phyloP scores from a whole-genome alignment of 2,797 vertebrate genomes.

The Melanotaenia nigrans region DNA sequence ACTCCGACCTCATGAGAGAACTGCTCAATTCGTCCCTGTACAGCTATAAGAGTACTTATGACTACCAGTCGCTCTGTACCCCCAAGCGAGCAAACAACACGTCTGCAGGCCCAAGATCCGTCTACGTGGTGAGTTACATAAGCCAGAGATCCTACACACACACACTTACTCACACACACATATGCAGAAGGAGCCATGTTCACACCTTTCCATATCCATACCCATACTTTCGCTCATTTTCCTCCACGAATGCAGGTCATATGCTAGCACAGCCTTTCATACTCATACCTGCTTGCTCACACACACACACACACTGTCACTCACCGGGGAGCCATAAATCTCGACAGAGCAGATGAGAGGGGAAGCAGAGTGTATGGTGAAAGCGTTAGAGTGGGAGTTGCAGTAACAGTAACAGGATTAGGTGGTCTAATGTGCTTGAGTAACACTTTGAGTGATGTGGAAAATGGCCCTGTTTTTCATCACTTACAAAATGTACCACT shows the following conservation, averaged over 20 bases:
- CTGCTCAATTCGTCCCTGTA: constrained; percentile 92
- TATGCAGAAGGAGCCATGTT: constrained; percentile 20
- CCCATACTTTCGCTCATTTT: constrained; percentile 26
- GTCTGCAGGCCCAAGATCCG: constrained; percentile 90
- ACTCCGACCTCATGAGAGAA: constrained; percentile 91
- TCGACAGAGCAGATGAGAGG: constrained; percentile 60
- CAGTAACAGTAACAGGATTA: constrained; percentile 73
- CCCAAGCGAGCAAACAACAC: constrained; percentile 86
- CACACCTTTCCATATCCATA: constrained; percentile 50
- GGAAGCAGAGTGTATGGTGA: constrained; percentile 69
- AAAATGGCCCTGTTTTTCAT: constrained; percentile 63
- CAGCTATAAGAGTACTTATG: constrained; percentile 92
- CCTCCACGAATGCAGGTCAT: constrained; percentile 12
- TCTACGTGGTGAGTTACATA: constrained; percentile 91
- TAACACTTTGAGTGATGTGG: constrained; percentile 52
- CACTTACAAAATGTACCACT: constrained; percentile 38
- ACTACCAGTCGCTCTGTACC: constrained; percentile 94
- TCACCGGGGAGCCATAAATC: constrained; percentile 69
- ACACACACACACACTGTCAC: constrained; percentile 29
- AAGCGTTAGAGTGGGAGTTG: constrained; percentile 72
- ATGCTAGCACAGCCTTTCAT: constrained; percentile 18
- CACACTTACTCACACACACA: constrained; percentile 18
- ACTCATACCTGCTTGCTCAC: constrained; percentile 25
- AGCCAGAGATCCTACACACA: constrained; percentile 55
- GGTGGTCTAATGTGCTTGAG: constrained; percentile 59